Percentiles rank a stretch among this genome's conserved stretches.
Evolutionary conservation across 1,140 invertebrate species (phyloP).

Genomic region (Anastrepha obliqua): DNA sequence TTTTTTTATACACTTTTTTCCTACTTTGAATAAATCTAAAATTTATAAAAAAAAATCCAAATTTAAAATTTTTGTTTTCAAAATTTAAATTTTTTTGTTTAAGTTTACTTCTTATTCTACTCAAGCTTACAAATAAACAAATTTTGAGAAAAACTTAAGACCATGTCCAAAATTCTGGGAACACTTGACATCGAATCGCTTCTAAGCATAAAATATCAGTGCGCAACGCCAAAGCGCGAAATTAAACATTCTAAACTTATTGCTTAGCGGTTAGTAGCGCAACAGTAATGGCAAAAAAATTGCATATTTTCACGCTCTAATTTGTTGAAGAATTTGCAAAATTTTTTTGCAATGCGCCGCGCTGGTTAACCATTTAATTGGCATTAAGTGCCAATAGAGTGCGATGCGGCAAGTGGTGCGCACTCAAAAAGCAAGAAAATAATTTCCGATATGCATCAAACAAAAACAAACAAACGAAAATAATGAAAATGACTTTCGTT

Average conservation of each 20-base stretch:
- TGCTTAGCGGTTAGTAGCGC: neutral
- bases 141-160: too few relatives aligned
- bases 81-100: too few relatives aligned
- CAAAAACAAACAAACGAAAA: neutral
- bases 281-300: neutral
- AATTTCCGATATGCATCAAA: neutral
- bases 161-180: too few relatives aligned
- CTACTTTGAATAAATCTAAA: too few relatives aligned
- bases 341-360: neutral
- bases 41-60: too few relatives aligned
- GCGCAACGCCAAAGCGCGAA: too few relatives aligned
- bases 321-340: neutral
- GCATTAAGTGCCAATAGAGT: neutral
- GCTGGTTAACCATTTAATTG: slow-evolving; percentile 11
- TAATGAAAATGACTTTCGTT: slow-evolving; percentile 32
- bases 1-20: too few relatives aligned
- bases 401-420: neutral
- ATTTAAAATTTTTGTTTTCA: too few relatives aligned
- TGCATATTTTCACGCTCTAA: slow-evolving; percentile 47
- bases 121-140: too few relatives aligned
- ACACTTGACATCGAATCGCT: too few relatives aligned
- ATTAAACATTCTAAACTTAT: slow-evolving; percentile 4
- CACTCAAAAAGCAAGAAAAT: neutral
- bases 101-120: too few relatives aligned
- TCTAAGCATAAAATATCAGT: too few relatives aligned